Conservation (phyloP, 2,113 vertebrate species). For the Oncorhynchus keta region DNA sequence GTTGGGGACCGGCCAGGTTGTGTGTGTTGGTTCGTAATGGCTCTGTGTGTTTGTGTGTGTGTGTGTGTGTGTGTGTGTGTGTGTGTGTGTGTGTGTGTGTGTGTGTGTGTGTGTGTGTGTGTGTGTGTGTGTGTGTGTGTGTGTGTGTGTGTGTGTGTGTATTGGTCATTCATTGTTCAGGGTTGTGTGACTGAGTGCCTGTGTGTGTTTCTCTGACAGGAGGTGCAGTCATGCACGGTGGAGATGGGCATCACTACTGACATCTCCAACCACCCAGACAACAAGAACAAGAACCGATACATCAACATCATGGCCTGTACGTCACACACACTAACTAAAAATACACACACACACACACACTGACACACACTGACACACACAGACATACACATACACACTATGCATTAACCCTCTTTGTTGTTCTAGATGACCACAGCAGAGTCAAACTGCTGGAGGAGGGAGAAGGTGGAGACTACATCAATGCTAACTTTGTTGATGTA, state of each 20-base stretch:
- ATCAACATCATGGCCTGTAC: slow-evolving; percentile 96
- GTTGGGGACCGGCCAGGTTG: neutral
- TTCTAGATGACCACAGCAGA: slow-evolving; percentile 92
- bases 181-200: neutral
- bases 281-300: slow-evolving; percentile 97
- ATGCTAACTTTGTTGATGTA: slow-evolving; percentile 96
- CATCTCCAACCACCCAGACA: slow-evolving; percentile 91
- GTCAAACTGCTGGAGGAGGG: slow-evolving; percentile 89
- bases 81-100: neutral
- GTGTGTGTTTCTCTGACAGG: slow-evolving; percentile 71
- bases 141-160: neutral
- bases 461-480: slow-evolving; percentile 91
- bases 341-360: neutral
- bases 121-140: neutral
- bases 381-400: too few species aligned
- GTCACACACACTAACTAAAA: slow-evolving; percentile 43
- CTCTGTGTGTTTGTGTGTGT: neutral
- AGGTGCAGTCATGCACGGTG: slow-evolving; percentile 91
- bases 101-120: neutral
- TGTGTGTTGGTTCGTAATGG: neutral
- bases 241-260: slow-evolving; percentile 91
- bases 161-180: neutral
- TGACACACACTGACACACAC: neutral
- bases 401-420: slow-evolving; percentile 15
- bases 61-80: neutral